Base-by-base conservation (phyloP, 2,888 invertebrate species). In the Drosophila atripex region DNA sequence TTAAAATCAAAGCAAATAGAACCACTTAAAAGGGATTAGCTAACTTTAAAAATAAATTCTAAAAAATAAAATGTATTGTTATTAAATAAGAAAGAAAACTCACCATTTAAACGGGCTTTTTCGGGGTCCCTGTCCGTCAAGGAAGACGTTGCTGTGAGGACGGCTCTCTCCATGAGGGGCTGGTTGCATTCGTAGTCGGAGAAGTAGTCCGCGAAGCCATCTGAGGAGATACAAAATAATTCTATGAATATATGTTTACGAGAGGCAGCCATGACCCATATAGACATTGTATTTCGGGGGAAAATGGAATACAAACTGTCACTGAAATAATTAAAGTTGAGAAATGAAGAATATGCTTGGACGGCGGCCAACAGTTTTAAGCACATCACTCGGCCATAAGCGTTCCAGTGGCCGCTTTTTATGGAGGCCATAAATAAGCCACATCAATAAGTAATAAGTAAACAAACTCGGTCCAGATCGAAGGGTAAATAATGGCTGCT, bases 51-150 rank as follows among this genome's bases (percentile, higher is more conserved):
- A 18, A 18, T 9, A 4, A 6, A 0, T n/a, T 16, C 7, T 6
- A 35, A 38, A 12, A 46, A 12, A 38, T 8, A 18, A 11, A 5
- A n/a, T 32, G 1, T 3, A 1, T 12, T 4, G 5, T n/a, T n/a
- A n/a, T 0, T 12, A 12, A 32, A 35, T 0, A 2, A 11, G 11
- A 45, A 30, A 5, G 5, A 12, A 2, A 6, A 90, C 94, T 95
- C 94, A 97, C 97, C 97, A 93, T 97, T 94, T 84, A 97, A 93
- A 88, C 94, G 93, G 38, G 97, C 97, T 93, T 97, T 96, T 71
- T 95, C 94, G n/a, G 97, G 95, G 66, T 96, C 97, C 90, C 97
- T 93, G 80, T 96, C 96, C 52, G 94, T 93, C 66, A 97, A 92
- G 78, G 95, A 95, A 16, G 97, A 96, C 43, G 97, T 97, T 28